Evolutionary conservation across 2,888 invertebrate genomes (phyloP), one percentile per base, ranked within the genome.

Genomic region (Priocnemis perturbator): DNA sequence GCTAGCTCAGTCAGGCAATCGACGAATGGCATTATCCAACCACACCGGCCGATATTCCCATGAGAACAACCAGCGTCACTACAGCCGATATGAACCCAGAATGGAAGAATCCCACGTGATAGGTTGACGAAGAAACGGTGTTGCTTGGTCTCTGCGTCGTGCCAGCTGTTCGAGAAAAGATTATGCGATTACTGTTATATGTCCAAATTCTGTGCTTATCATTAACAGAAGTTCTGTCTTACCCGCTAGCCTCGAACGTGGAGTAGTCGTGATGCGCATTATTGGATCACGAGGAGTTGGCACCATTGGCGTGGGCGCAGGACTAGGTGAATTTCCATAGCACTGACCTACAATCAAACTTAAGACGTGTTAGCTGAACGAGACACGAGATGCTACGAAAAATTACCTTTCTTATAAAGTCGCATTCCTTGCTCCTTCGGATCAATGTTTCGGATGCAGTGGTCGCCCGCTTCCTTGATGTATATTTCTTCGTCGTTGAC

Each of bases 401-500:
- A 86, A 67, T 87, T 86, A 89, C 90, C 90, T 83, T 89, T 89
- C 82, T 91, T 91, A 47, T 90, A 90, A 26, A 93, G 88, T 81
- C 92, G 91, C 93, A 93, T 93, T 68, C 93, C 93, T 81, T 91
- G 90, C 45, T 87, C 89, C 58, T 90, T 87, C 0, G 93, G 92
- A 85, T 93, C 91, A 37, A 92, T 91, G 72, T 91, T 90, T 71
- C 93, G 89, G 76, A 92, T 91, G 80, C 93, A 93, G 80, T 92
- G 92, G 79, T 92, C 92, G 0, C 93, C 93, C 23, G 93, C 93
- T 89, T 93, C 93, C 81, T 92, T 92, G 67, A 93, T 93, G 81
- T 91, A 92, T 74, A 93, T 92, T 77, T 92, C 92, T 50, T 91
- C 91, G 47, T 92, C 91, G 20, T 91, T 90, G 15, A 91, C 89